Percentiles rank a stretch among this genome's conserved stretches.
These are phyloP conservation scores for Cataglyphis rosenhaueri DNA, from an alignment of 2,888 invertebrate species.

Conservation along the genomic window DNA sequence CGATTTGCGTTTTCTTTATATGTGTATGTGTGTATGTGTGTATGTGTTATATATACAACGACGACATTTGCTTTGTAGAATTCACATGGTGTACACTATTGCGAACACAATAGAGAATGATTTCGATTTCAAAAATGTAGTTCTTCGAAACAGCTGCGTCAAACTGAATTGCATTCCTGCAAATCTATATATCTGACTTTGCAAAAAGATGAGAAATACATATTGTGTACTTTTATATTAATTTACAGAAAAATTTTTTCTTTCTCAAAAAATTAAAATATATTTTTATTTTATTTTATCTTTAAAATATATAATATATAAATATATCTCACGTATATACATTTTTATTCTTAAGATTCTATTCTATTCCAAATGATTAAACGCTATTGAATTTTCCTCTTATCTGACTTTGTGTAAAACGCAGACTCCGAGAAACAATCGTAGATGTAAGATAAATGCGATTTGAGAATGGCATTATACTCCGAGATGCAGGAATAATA, in stretches of 20 bases:
- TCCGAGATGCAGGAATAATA: not conserved
- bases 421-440: not conserved
- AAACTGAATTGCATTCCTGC: constrained; percentile 1
- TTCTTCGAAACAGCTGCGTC: not conserved
- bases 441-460: not conserved
- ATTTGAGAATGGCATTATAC: not conserved
- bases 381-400: not conserved
- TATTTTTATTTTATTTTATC: not conserved
- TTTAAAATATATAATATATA: not conserved
- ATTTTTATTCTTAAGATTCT: not conserved
- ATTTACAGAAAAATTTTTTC: not conserved
- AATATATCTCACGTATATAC: not conserved
- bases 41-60: not conserved
- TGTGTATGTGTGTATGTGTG: not conserved
- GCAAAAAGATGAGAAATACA: not conserved
- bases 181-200: not conserved
- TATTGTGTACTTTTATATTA: not conserved
- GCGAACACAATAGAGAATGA: constrained; percentile 36
- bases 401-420: not conserved
- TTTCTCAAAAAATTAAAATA: not conserved
- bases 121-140: constrained; percentile 28
- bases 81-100: constrained; percentile 3
- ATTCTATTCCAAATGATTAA: not conserved
- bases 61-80: constrained; percentile 27
- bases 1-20: not conserved